Conservation (phyloP, 2,888 invertebrate species). For the Seira sanloemensis region DNA sequence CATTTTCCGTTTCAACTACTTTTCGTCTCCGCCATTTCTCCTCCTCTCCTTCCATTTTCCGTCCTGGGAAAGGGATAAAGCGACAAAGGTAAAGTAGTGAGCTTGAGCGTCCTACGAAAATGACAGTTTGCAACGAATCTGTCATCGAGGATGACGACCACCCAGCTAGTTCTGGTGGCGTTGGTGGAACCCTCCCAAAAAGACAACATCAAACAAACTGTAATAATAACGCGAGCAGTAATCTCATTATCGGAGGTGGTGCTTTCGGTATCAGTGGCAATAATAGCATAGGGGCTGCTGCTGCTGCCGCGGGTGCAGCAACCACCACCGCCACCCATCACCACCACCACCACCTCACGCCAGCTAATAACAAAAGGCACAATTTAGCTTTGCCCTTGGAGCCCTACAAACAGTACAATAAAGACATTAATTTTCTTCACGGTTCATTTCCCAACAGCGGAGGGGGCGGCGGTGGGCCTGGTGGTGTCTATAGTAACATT, state of each 20-base stretch:
- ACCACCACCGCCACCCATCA: too few species aligned
- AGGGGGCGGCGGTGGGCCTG: slow-evolving; percentile 22
- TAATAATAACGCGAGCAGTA: slow-evolving; percentile 18
- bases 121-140: slow-evolving; percentile 60
- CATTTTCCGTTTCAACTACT: background rate
- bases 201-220: slow-evolving; percentile 39
- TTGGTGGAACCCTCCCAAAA: slow-evolving; percentile 32
- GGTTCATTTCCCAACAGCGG: background rate
- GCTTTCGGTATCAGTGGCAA: too few species aligned
- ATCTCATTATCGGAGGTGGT: background rate
- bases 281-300: background rate
- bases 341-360: too few species aligned
- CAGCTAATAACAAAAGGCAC: slow-evolving; percentile 35
- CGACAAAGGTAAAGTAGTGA: slow-evolving; percentile 39
- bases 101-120: slow-evolving; percentile 39
- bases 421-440: slow-evolving; percentile 17
- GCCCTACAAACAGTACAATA: slow-evolving; percentile 34
- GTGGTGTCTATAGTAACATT: slow-evolving; percentile 14
- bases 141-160: slow-evolving; percentile 55
- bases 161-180: slow-evolving; percentile 21
- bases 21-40: background rate
- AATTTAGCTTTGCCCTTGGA: slow-evolving; percentile 45
- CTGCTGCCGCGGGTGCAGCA: background rate
- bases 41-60: slow-evolving; percentile 9
- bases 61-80: background rate